These are phyloP conservation scores for Colaptes auratus DNA, from an alignment of 2,113 vertebrate genomes.

Conservation along the genomic window DNA sequence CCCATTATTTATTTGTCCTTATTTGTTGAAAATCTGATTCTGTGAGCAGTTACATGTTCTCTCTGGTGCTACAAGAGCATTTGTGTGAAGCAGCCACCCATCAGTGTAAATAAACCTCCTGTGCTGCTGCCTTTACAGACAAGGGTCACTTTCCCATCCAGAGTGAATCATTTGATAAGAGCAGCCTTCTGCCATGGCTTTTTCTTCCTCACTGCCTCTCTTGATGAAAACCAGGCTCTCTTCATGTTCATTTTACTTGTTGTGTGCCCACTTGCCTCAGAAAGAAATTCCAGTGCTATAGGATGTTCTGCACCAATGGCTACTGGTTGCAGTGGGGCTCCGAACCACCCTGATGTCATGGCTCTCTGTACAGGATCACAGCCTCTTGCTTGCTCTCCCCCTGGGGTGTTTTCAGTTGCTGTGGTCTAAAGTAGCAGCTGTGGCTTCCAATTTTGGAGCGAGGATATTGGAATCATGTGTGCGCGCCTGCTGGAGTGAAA, in stretches of 20 bases:
- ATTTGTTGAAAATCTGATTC: not conserved
- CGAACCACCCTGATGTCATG: fast-evolving
- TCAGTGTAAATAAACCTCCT: not conserved
- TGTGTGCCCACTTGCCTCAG: not conserved
- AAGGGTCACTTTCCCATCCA: not conserved
- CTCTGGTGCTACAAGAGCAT: not conserved
- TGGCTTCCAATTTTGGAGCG: not conserved
- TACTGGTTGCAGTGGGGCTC: not conserved
- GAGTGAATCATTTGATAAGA: not conserved
- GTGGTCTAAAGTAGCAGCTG: slow-evolving; percentile 27
- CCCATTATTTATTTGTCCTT: not conserved
- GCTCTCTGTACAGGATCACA: not conserved
- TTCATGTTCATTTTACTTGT: not conserved
- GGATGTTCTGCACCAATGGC: fast-evolving
- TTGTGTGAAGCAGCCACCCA: not conserved
- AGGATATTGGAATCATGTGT: slow-evolving; percentile 28
- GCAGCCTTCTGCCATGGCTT: not conserved
- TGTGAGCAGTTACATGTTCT: fast-evolving
- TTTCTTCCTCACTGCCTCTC: not conserved
- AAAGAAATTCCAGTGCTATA: not conserved
- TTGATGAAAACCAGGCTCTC: not conserved
- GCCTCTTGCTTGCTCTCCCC: not conserved
- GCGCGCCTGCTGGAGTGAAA: not conserved
- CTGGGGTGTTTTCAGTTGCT: not conserved
- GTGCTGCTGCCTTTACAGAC: not conserved